Evolutionary conservation across 2,888 invertebrate genomes (phyloP).

Genomic region (Megastigmus dorsalis): DNA sequence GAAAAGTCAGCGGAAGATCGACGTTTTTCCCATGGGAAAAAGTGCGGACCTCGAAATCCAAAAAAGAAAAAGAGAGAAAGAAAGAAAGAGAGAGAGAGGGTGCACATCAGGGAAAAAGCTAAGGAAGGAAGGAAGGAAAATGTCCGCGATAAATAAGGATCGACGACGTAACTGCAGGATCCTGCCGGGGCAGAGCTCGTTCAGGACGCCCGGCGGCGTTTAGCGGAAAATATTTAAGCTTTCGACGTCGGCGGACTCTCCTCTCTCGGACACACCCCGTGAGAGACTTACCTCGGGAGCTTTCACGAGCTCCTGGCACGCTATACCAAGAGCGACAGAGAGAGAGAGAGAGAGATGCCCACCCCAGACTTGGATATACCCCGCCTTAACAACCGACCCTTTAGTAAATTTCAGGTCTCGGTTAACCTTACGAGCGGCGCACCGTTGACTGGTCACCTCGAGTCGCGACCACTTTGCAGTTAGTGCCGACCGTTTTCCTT

Average conservation of each 20-base stretch:
- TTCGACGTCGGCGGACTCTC: constrained; percentile 43
- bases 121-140: not conserved
- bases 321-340: too few species aligned
- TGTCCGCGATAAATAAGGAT: constrained; percentile 16
- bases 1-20: too few species aligned
- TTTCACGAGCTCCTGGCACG: constrained; percentile 10
- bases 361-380: too few species aligned
- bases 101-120: too few species aligned
- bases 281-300: not conserved
- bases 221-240: constrained; percentile 57
- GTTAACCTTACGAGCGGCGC: not conserved
- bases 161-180: too few species aligned
- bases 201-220: constrained; percentile 42
- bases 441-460: constrained; percentile 7
- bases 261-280: constrained; percentile 10
- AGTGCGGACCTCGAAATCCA: too few species aligned
- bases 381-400: constrained; percentile 11
- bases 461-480: constrained; percentile 9
- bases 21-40: too few species aligned
- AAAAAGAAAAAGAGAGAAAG: too few species aligned
- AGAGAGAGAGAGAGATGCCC: too few species aligned
- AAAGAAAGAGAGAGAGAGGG: too few species aligned
- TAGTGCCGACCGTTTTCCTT: not conserved
- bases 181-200: too few species aligned
- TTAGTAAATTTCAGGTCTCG: constrained; percentile 23